phyloP scores from a whole-genome alignment of 2,888 invertebrate genomes.

The Platynereis dumerilii region DNA sequence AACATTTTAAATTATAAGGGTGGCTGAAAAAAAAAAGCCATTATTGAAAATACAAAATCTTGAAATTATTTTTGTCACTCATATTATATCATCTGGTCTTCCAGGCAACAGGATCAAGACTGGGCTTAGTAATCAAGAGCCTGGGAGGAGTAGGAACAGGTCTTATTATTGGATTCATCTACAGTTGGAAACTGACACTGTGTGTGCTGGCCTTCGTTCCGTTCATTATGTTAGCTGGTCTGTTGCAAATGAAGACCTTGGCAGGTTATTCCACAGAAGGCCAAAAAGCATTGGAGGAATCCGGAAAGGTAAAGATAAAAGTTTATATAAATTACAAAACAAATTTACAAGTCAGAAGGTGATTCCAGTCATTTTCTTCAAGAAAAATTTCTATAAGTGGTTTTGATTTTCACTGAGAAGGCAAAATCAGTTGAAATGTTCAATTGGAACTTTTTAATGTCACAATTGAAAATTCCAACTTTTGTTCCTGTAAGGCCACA shows the following conservation, averaged over 20 bases:
- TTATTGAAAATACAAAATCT: no score
- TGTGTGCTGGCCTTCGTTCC: constrained; percentile 63
- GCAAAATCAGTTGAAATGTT: no score
- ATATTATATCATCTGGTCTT: constrained; percentile 11
- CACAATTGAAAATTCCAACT: no score
- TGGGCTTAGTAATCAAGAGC: constrained; percentile 60
- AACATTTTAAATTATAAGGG: no score
- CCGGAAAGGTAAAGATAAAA: constrained; percentile 64
- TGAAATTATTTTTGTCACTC: no score
- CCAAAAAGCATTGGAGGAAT: constrained; percentile 65
- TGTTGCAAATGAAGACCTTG: constrained; percentile 47
- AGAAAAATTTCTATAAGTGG: no score
- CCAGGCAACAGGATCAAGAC: constrained; percentile 63
- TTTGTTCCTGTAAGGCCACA: no score
- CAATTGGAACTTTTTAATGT: no score
- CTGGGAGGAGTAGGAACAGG: constrained; percentile 61
- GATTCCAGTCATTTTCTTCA: no score
- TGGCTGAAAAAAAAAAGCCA: no score
- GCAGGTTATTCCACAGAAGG: constrained; percentile 59
- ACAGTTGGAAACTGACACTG: constrained; percentile 65
- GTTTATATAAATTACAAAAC: neutral
- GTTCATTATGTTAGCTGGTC: constrained; percentile 58
- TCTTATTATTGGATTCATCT: constrained; percentile 64
- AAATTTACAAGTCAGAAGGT: no score
- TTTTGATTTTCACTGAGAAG: no score